A percentile compares a stretch with the other conserved stretches of the same genome.
Evolutionary conservation across 2,797 vertebrate species (phyloP).

Genomic region (Lacerta bilineata): DNA sequence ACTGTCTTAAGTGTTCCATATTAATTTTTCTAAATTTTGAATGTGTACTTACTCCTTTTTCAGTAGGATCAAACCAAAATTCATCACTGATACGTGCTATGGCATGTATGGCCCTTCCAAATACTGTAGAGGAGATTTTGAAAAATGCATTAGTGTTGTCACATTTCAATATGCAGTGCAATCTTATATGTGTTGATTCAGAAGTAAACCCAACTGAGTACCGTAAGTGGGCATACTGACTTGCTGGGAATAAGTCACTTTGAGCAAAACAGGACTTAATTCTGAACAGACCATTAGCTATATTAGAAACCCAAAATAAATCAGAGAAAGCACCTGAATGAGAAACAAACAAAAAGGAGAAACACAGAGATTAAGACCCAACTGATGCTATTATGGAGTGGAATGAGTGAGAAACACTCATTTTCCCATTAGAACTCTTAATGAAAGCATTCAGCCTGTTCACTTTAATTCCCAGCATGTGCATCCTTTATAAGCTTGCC

Average conservation of each 20-base stretch:
- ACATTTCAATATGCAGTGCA: conserved; percentile 1
- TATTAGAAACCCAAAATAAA: conserved; percentile 35
- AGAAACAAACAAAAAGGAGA: background rate
- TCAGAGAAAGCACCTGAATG: background rate
- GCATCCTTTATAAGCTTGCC: background rate
- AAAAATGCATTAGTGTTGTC: conserved; percentile 29
- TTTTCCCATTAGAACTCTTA: background rate
- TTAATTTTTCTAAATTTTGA: background rate
- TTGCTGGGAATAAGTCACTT: too few species aligned
- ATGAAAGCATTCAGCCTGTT: background rate
- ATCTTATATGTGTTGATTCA: too few species aligned
- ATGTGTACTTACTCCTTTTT: conserved; percentile 87
- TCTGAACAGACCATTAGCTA: background rate
- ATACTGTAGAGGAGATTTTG: conserved; percentile 77
- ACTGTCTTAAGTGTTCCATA: background rate
- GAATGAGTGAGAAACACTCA: background rate
- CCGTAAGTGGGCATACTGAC: too few species aligned
- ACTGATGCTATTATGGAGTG: background rate
- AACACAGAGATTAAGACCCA: background rate
- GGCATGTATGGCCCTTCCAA: conserved; percentile 91
- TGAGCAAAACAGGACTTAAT: background rate
- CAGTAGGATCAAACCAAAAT: conserved; percentile 90
- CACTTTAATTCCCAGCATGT: background rate
- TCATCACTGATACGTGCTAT: conserved; percentile 90
- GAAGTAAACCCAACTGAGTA: background rate